Percentiles rank a stretch among this genome's conserved stretches.
phyloP scores from a whole-genome alignment of 2,113 vertebrate genomes.

The Platycercus adscitus region DNA sequence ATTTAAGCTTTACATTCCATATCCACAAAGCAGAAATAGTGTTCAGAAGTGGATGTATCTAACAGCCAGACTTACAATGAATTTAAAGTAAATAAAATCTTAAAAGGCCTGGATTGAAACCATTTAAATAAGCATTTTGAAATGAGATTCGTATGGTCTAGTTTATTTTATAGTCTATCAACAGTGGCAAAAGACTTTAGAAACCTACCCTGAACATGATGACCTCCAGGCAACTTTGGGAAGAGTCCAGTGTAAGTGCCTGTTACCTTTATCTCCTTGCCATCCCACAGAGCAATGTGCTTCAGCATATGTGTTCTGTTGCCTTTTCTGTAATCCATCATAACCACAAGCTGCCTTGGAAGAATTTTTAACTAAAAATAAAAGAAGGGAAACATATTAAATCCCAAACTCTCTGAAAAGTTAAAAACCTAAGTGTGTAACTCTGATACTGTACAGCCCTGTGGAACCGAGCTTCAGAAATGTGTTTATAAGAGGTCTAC shows the following conservation, averaged over 20 bases:
- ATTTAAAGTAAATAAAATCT: background rate
- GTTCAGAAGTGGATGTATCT: background rate
- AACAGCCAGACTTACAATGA: background rate
- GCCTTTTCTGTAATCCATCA: conserved; percentile 57
- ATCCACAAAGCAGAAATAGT: background rate
- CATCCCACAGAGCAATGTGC: conserved; percentile 75
- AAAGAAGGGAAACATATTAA: background rate
- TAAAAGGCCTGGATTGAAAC: background rate
- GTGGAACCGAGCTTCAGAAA: background rate
- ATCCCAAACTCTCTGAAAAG: background rate
- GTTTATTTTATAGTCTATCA: background rate
- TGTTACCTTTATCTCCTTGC: conserved; percentile 68
- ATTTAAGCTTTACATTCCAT: background rate
- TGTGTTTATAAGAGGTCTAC: background rate
- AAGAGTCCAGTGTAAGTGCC: conserved; percentile 71
- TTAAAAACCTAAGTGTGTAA: background rate
- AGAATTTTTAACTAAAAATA: conserved; percentile 71
- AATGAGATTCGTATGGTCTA: background rate
- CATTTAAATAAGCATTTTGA: background rate
- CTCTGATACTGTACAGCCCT: background rate
- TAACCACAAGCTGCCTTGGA: conserved; percentile 70
- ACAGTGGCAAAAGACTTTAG: background rate
- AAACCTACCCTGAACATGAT: conserved; percentile 74
- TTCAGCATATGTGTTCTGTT: conserved; percentile 64
- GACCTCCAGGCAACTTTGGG: conserved; percentile 64